A percentile compares a stretch with the other conserved stretches of the same genome.
Conservation (phyloP, 2,113 vertebrate genomes). For the Fregetta grallaria region DNA sequence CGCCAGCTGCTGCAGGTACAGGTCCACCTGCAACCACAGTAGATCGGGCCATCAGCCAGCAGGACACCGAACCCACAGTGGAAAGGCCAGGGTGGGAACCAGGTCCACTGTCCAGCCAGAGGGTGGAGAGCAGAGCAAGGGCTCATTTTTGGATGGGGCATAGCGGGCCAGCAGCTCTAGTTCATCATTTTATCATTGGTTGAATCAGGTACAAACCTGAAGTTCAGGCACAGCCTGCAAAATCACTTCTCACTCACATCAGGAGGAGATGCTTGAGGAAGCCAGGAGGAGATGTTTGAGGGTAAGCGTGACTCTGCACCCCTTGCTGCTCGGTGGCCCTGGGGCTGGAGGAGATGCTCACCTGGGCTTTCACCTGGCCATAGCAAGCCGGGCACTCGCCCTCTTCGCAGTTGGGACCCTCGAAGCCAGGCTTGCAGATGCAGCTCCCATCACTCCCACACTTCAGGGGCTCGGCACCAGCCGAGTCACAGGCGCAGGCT, state of each 20-base stretch:
- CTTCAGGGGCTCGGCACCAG: constrained; percentile 67
- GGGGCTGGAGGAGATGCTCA: constrained; percentile 25
- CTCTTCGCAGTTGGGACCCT: constrained; percentile 80
- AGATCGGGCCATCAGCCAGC: not conserved
- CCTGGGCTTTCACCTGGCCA: constrained; percentile 80
- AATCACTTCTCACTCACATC: not conserved
- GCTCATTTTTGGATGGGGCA: not conserved
- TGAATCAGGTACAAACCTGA: not conserved
- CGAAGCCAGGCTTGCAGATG: constrained; percentile 81
- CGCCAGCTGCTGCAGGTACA: constrained; percentile 73
- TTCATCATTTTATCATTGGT: fast-evolving
- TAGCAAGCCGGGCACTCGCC: constrained; percentile 86
- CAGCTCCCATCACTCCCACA: constrained; percentile 83
- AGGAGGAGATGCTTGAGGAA: not conserved
- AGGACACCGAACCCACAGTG: fast-evolving
- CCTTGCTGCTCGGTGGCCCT: not conserved
- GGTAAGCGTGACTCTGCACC: fast-evolving
- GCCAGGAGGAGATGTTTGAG: not conserved
- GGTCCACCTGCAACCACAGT: constrained; percentile 76
- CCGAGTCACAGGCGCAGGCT: constrained; percentile 83
- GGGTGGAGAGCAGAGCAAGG: not conserved
- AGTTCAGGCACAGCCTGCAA: not conserved
- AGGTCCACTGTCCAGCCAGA: not conserved
- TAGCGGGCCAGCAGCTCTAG: not conserved
- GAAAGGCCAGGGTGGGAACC: not conserved